Conservation (phyloP, 1,140 invertebrate species). For the Drosophila bocqueti region DNA sequence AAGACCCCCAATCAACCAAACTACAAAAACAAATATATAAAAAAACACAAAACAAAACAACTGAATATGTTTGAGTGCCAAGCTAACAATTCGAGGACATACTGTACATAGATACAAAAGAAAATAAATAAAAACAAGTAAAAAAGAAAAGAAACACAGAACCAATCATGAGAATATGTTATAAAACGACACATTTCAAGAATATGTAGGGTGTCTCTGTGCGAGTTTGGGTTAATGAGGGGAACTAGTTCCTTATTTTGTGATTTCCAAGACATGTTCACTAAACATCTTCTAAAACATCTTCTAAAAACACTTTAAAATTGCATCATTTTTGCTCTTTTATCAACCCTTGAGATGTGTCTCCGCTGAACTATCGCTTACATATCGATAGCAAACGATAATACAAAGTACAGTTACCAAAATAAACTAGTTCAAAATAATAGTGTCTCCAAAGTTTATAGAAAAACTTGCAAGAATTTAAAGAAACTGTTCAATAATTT, state of each 20-base stretch:
- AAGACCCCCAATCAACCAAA: slow-evolving; percentile 23
- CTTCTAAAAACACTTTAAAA: neutral
- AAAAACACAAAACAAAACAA: slow-evolving; percentile 48
- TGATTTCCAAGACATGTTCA: neutral
- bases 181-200: slow-evolving; percentile 17
- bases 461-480: neutral
- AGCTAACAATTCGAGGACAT: slow-evolving; percentile 79
- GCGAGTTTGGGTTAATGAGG: neutral
- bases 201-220: neutral
- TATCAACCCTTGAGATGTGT: neutral
- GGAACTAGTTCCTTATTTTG: slow-evolving; percentile 1
- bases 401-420: neutral
- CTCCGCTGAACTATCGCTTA: neutral
- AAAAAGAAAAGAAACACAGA: neutral
- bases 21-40: no score
- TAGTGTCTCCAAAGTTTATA: no score
- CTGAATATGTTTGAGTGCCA: slow-evolving; percentile 80
- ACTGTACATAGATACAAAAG: slow-evolving; percentile 63
- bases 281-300: no score
- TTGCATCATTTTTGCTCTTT: neutral
- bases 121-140: slow-evolving; percentile 6
- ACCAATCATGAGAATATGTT: slow-evolving; percentile 8
- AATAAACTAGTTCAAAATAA: neutral
- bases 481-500: no score
- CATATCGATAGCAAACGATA: neutral